Evolutionary conservation across 2,797 vertebrate species (phyloP), one percentile per base, ranked within the genome.

Genomic region (Crypturellus tataupa): DNA sequence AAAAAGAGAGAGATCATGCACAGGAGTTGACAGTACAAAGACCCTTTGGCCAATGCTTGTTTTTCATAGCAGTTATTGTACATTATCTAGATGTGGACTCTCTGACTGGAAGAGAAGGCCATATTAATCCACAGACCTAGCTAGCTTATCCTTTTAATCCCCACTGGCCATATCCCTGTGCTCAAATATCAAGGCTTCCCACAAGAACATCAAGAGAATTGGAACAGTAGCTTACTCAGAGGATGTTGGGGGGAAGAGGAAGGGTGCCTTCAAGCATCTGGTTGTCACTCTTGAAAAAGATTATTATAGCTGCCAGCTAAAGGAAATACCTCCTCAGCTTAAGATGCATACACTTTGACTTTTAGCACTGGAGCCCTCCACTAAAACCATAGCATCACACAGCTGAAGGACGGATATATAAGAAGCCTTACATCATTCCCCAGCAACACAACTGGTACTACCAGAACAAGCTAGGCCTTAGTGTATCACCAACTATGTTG

Each of bases 251-350:
- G 95, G 42, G 79, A 94, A 80, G 63, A 85, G 5, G 35, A 81
- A 11, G 25, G n/a, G 17, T 27, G 60, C 51, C 63, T 95, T 88
- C 70, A 67, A 81, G 89, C 63, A 92, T 31, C 51, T 77, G 77
- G 42, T 39, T 93, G 70, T 91, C 82, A 80, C 53, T 78, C 89
- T 89, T 79, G 51, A 55, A 78, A 85, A 77, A 87, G 82, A 89
- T 86, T 89, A 90, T 71, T 44, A 60, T 29, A 81, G 35, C 37
- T 55, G 63, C 53, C 77, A 91, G 65, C 87, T 93, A 85, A 91
- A 93, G 94, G 92, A 94, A 95, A 89, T 95, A 81, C 80, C 82
- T 70, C 82, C 75, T 83, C 73, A 59, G 12, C 8, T 92, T 59
- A 15, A 93, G 56, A 88, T 8, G 24, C 12, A 35, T 7, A 80